Evolutionary conservation across 2,888 invertebrate genomes (phyloP).

Genomic region (Macrophya annulata): DNA sequence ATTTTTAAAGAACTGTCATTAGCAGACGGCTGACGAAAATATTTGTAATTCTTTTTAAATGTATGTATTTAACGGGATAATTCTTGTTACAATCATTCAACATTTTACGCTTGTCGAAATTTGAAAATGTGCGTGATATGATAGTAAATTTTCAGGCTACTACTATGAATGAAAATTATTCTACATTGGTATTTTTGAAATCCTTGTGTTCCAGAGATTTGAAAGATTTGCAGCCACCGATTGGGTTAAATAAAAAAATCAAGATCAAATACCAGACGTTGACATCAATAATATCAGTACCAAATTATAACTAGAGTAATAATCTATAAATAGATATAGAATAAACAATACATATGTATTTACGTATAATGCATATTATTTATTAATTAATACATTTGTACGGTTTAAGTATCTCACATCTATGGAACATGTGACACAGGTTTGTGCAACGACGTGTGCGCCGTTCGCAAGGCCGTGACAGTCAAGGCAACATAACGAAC

Average conservation of each 20-base stretch:
- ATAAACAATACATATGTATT: neutral
- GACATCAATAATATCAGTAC: neutral
- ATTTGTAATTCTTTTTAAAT: neutral
- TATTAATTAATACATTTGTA: neutral
- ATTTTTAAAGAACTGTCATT: conserved; percentile 64
- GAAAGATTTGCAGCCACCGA: neutral
- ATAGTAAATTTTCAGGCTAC: neutral
- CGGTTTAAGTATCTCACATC: neutral
- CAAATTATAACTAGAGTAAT: neutral
- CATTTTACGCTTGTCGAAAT: neutral
- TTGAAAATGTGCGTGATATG: neutral
- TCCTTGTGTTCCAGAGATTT: neutral
- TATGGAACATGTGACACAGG: neutral
- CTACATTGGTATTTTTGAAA: neutral
- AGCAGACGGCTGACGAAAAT: conserved; percentile 5
- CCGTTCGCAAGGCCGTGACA: conserved; percentile 9
- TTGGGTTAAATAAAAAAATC: neutral
- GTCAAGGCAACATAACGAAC: conserved; percentile 35
- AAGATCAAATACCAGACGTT: neutral
- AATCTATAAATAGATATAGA: neutral
- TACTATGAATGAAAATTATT: neutral
- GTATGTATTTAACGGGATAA: neutral
- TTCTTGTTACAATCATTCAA: neutral
- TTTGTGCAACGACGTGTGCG: conserved; percentile 4
- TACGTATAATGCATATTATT: neutral